Evolutionary conservation across 2,888 invertebrate genomes (phyloP), one percentile per base, ranked within the genome.

Genomic region (Chromoteleia sp.): DNA sequence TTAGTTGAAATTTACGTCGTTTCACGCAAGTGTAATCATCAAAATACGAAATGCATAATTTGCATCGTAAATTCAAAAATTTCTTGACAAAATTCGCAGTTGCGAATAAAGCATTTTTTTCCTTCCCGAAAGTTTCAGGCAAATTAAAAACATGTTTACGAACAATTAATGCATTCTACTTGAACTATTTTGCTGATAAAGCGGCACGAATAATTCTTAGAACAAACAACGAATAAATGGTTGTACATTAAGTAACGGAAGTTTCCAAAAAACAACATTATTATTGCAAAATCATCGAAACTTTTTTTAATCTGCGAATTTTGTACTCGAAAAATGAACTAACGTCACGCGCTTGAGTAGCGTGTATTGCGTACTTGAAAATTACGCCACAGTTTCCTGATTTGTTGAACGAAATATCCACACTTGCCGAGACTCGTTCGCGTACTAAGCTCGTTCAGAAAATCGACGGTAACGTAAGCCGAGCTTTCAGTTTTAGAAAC

Each of bases 351-450:
- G 29, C 50, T 77, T 43, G 54, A 65, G 58, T 39, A 39, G 59
- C 68, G 65, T 79, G 67, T 71, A 50, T 54, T 54, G 78, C 79
- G 73, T 77, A 74, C 78, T 63, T 81, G 65, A 74, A 79, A 68
- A 56, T 74, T 67, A 59, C 39, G 30, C 54, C 41, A 41, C 52
- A 61, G 73, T 74, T 74, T 33, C 14, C 48, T 30, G 65, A 74
- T 63, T 74, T 48, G 74, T 17, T 48, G 63, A 65, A 65, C 65
- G 74, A 63, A 54, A 56, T 45, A 30, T 17, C n/a, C 33, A 39
- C 63, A 63, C 61, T 73, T 61, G 29, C 7, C 41, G 17, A 39
- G 39, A 41, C 45, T 68, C 8, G 48, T 48, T 43, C 33, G 45
- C 8, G 43, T 52, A 61, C 33, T 30, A 39, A 52, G 19, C 61